phyloP scores from a whole-genome alignment of 2,888 invertebrate genomes.

The Lobophora halterata region DNA sequence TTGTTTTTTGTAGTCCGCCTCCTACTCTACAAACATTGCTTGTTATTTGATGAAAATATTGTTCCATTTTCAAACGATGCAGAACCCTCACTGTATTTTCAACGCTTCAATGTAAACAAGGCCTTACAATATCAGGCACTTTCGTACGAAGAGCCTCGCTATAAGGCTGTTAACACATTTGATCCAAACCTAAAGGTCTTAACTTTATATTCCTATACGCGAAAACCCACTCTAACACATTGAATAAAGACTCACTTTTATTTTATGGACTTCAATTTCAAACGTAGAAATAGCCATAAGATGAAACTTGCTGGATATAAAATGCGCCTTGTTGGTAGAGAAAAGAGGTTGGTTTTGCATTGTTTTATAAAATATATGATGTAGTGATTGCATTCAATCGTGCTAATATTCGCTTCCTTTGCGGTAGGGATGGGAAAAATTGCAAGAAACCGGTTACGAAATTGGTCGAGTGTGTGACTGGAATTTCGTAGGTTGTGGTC shows the following conservation, averaged over 20 bases:
- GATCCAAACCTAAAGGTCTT: conserved; percentile 24
- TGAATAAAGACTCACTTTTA: neutral
- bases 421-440: conserved; percentile 2
- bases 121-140: conserved; percentile 35
- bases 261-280: neutral
- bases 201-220: conserved; percentile 10
- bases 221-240: conserved; percentile 10
- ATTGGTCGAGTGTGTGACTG: too few relatives aligned
- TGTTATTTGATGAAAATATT: too few relatives aligned
- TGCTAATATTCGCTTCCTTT: conserved; percentile 14
- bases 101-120: conserved; percentile 29
- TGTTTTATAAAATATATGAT: conserved; percentile 1
- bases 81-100: neutral
- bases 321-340: neutral
- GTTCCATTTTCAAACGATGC: conserved; percentile 13
- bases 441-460: neutral
- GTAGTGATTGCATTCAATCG: conserved; percentile 21
- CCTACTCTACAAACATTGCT: too few relatives aligned
- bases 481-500: too few relatives aligned
- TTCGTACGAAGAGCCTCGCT: conserved; percentile 47
- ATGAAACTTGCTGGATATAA: neutral
- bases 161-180: conserved; percentile 44
- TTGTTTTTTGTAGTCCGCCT: too few relatives aligned
- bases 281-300: neutral
- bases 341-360: neutral